Evolutionary conservation across 2,113 vertebrate genomes (phyloP).

Genomic region (Gavialis gangeticus): DNA sequence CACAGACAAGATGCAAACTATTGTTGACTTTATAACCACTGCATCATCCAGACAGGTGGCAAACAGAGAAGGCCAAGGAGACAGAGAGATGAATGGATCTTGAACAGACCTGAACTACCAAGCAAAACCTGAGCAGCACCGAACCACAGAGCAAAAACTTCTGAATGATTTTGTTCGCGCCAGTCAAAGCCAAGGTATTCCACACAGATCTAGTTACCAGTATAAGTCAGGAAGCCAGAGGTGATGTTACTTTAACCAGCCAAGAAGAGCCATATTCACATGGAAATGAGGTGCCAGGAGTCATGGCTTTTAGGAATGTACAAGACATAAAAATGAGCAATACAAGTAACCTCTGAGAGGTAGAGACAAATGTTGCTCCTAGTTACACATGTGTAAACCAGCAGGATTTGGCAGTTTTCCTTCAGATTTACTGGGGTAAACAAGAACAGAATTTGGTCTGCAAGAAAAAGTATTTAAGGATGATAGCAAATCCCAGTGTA

Average conservation of each 20-base stretch:
- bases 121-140: background rate
- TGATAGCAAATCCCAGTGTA: background rate
- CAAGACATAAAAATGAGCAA: background rate
- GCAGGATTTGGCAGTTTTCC: background rate
- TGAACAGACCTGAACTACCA: background rate
- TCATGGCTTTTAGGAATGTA: background rate
- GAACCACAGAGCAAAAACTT: background rate
- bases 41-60: background rate
- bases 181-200: background rate
- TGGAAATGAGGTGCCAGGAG: background rate
- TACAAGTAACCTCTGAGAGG: background rate
- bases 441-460: background rate
- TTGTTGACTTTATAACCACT: background rate
- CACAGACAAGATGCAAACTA: background rate
- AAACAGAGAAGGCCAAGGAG: background rate
- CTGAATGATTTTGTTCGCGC: background rate
- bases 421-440: background rate
- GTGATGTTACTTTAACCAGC: background rate
- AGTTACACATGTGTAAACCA: background rate
- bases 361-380: slow-evolving; percentile 4
- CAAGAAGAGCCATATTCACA: background rate
- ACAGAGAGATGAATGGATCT: background rate
- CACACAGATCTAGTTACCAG: background rate
- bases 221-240: background rate
- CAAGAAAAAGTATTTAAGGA: background rate